Evolutionary conservation across 2,113 vertebrate species (phyloP), one percentile per base, ranked within the genome.

Genomic region (Siniperca knerii): DNA sequence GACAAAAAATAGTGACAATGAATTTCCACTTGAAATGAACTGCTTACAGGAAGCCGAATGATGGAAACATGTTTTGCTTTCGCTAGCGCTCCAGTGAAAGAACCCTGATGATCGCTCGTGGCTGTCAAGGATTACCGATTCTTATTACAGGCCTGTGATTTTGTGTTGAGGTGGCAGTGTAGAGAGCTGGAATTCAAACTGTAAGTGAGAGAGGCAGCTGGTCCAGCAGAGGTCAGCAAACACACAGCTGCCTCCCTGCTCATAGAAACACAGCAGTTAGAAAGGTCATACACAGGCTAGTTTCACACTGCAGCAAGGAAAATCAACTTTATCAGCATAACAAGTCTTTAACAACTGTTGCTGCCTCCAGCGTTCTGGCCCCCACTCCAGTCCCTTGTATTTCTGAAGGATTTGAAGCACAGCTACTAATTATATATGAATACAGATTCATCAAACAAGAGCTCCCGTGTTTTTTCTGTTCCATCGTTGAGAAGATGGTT

Each of bases 201-300:
- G 48, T 0, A 15, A 50, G 75, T 21, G 50, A 20, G 37, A 20
- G 37, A 44, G 2, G 0, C 18, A 13, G 40, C 37, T 25, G 3
- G 6, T 33, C 92, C 92, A 92, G 88, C 81, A 92, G 92, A 68
- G 84, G 88, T 52, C 88, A 90, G 87, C 75, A 71, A 16, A 65
- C 37, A 69, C 65, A 12, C 57, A 2, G 50, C 61, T 52, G 21
- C 16, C 16, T 60, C 3, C 11, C 55, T 25, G 18, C 21, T 35
- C 78, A 61, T 2, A 77, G 78, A 81, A 44, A 42, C 61, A 61
- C 35, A 61, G 0, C 65, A 46, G 42, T n/a, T 25, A 54, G 69
- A 74, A 21, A 18, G 7, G 58, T 46, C 18, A 52, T 6, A 64
- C 61, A 54, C 4, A 0, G 4, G 46, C 33, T 13, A 6, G 12